Evolutionary conservation across 30 jellyfish, hydroid and myxozoan genomes (phyloP).

Genomic region (Catostylus mosaicus): DNA sequence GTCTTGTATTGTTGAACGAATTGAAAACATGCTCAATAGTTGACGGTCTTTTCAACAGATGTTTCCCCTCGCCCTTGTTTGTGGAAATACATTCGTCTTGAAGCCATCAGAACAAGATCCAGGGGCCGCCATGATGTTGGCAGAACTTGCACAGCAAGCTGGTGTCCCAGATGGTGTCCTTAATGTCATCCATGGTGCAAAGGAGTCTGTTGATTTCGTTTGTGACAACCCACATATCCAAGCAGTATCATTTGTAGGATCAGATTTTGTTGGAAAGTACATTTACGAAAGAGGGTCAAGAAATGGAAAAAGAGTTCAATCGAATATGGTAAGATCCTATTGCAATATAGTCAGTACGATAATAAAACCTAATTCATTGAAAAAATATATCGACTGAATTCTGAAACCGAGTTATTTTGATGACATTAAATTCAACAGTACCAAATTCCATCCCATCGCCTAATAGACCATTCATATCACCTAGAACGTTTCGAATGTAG

Average conservation of each 20-base stretch:
- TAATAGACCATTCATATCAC: too few species aligned
- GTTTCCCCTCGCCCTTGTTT: constrained; percentile 93
- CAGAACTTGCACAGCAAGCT: constrained; percentile 87
- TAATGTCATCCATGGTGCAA: constrained; percentile 95
- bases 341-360: too few species aligned
- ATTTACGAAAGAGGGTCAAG: constrained; percentile 85
- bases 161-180: constrained; percentile 98
- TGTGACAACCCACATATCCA: constrained; percentile 84
- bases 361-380: too few species aligned
- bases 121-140: constrained; percentile 96
- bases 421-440: too few species aligned
- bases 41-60: constrained; percentile 42
- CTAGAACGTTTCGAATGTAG: too few species aligned
- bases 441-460: too few species aligned
- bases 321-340: constrained; percentile 92
- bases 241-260: constrained; percentile 95
- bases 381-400: too few species aligned
- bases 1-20: too few species aligned
- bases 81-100: constrained; percentile 91
- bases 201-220: constrained; percentile 90
- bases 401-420: too few species aligned
- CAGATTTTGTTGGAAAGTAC: constrained; percentile 88
- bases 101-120: constrained; percentile 99
- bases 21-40: too few species aligned
- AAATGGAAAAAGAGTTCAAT: constrained; percentile 94